Evolutionary conservation across 2,113 vertebrate species (phyloP).

Genomic region (Carettochelys insculpta): DNA sequence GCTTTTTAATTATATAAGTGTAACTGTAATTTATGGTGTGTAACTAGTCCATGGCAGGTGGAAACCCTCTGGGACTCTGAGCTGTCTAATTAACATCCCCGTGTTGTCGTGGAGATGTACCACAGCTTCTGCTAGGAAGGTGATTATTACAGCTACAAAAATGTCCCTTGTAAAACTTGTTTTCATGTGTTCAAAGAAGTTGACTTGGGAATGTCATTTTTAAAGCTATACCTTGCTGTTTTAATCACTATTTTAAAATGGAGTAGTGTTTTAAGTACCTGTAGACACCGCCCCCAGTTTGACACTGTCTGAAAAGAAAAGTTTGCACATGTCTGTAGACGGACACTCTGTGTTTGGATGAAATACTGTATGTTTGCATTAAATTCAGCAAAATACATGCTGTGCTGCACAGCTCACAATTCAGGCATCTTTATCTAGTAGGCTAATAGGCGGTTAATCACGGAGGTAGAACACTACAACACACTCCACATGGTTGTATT

Average conservation of each 20-base stretch:
- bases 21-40: constrained; percentile 29
- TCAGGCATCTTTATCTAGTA: not conserved
- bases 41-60: constrained; percentile 38
- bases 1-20: constrained; percentile 27
- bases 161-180: not conserved
- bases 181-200: not conserved
- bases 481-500: not conserved
- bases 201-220: not conserved
- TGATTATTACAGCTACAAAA: not conserved
- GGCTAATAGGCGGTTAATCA: not conserved
- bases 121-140: constrained; percentile 6
- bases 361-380: not conserved
- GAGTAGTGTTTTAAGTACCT: not conserved
- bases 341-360: not conserved
- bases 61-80: constrained; percentile 35
- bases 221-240: not conserved
- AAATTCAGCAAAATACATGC: not conserved
- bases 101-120: constrained; percentile 40
- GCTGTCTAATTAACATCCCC: constrained; percentile 21
- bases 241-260: constrained; percentile 11
- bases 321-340: not conserved
- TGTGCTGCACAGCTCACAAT: not conserved
- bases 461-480: not conserved
- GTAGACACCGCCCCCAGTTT: not conserved
- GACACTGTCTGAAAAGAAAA: not conserved